Evolutionary conservation across 2,888 invertebrate genomes (phyloP), one percentile per base, ranked within the genome.

Genomic region (Lepidocyrtinus sp.): DNA sequence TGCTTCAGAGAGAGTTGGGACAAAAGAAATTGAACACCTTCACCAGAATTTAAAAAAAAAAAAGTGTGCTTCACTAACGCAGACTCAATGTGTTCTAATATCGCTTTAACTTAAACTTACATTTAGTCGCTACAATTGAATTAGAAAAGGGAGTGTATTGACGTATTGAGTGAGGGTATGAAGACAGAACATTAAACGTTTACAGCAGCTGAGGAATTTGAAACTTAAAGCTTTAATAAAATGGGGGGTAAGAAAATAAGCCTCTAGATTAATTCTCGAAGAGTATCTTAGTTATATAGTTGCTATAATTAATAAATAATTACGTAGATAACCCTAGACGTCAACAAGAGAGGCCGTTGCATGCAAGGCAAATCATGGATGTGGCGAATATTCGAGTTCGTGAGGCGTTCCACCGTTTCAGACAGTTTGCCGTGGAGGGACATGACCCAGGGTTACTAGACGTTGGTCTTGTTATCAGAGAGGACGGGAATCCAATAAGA

Each of bases 331-430:
- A 36, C 25, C 69, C 55, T 24, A 63, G 76, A 70, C 69, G 26
- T 25, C 46, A 21, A 19, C 71, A 59, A 12, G 72, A 72, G 5
- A 61, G 72, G 27, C 72, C 78, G 1, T 45, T 26, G 19, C 7
- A 71, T 17, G 71, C 64, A 50, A 70, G 67, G 15, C 71, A 77
- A 19, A 62, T 77, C 12, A 78, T 78, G 78, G 78, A 73, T 19
- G 78, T 78, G 0, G 78, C 78, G 12, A 73, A 78, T 25, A 68
- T 78, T 22, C 25, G 78, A 3, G 78, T 78, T 50, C 72, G 73
- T 2, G 78, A 78, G 36, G 78, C 78, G 12, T 78, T 78, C 19
- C 67, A 73, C n/a, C n/a, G 78, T 27, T 46, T 78, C 1, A 65
- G 78, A 1, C 78, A 78, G 26, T 78, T 68, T 26, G 77, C 71